These are phyloP conservation scores for Danaus melanippus DNA, from an alignment of 1,140 invertebrate species.

Conservation along the genomic window DNA sequence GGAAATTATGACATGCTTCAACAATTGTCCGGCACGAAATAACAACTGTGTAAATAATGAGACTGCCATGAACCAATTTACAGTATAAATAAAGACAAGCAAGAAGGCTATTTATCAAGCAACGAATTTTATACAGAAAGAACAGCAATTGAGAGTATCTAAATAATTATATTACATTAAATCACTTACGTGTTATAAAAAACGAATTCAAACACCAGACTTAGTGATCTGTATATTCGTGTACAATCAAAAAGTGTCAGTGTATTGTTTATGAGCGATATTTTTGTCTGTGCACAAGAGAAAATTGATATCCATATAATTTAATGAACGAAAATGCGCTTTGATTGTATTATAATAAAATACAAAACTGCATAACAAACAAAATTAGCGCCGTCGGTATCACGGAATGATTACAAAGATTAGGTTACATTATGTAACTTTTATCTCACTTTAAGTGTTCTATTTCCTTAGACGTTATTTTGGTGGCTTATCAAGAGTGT, in stretches of 20 bases:
- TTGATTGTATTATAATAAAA: too few species aligned
- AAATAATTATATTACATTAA: too few species aligned
- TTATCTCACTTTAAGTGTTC: conserved; percentile 19
- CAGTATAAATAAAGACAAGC: conserved; percentile 33
- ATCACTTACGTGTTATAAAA: too few species aligned
- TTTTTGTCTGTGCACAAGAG: too few species aligned
- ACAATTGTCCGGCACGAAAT: conserved; percentile 31
- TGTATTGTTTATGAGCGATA: too few species aligned
- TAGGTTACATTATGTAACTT: conserved; percentile 27
- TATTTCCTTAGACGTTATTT: conserved; percentile 19
- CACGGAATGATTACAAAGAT: conserved; percentile 17
- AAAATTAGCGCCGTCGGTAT: conserved; percentile 9
- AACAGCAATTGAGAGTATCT: too few species aligned
- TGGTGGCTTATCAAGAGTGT: conserved; percentile 8
- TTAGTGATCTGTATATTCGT: too few species aligned
- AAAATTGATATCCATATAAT: too few species aligned
- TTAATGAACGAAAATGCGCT: too few species aligned
- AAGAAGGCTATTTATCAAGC: conserved; percentile 12
- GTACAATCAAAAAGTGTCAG: too few species aligned
- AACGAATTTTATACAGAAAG: too few species aligned
- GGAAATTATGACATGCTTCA: conserved; percentile 16
- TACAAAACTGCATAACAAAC: background rate
- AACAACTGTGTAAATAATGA: conserved; percentile 44
- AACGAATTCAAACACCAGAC: too few species aligned
- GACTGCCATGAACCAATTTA: conserved; percentile 53